Base-by-base conservation (phyloP, 1,140 invertebrate genomes). In the Pectinophora gossypiella region DNA sequence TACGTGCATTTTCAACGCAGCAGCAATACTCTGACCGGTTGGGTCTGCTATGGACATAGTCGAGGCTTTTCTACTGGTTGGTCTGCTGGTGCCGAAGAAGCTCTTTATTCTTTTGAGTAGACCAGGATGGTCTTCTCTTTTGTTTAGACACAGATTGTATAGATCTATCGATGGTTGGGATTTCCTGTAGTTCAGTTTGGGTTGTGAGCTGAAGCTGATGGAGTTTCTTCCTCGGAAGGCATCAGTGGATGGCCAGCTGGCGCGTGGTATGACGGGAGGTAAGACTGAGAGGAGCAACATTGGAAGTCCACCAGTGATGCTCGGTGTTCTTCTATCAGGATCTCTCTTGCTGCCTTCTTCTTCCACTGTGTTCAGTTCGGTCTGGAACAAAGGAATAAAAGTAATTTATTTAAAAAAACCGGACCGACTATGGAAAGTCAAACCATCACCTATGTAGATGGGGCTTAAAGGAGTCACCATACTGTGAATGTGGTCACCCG, bases 201-300 rank as follows among this genome's bases (percentile, higher is more conserved):
- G 93, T 65, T 94, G 92, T 12, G 93, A 94, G 75, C 92, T 93
- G 53, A 91, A 91, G 27, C 88, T 90, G 44, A 91, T 88, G 6
- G 89, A 88, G 50, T 90, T 90, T 20, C 88, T 76, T 16, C 87
- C 81, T 56, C 89, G 79, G 64, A 80, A 88, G 32, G 87, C 87
- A 68, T 93, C 90, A 0, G 92, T 89, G 9, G 92, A 93, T n/a
- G 93, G 93, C 93, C 92, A 93, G 70, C 92, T 93, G 3, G 92
- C 93, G 48, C 93, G 82, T 0, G 93, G 93, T 48, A 93, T 94
- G 20, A 94, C 92, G 16, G 93, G 92, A 0, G 93, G 93, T 13
- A 94, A 80, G 13, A 94, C 92, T 19, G 92, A 93, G 6, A 94
- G 89, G 48, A 94, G 76, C 12, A 94, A 78, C 68, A 93, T 89